These are phyloP conservation scores for Lates calcarifer DNA, from an alignment of 2,113 vertebrate genomes.

Conservation along the genomic window DNA sequence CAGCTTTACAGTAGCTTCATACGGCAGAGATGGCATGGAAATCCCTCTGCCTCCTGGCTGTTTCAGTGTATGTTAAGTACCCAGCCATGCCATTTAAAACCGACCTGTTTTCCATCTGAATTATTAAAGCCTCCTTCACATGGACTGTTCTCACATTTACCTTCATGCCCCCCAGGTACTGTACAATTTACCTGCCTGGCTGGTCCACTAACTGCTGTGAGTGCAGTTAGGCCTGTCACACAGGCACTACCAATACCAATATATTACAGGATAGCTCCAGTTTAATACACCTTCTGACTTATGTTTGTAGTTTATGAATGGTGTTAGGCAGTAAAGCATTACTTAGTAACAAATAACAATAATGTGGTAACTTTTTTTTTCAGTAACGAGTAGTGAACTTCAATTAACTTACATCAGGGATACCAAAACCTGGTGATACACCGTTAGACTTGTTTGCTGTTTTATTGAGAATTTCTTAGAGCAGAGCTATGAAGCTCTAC, in stretches of 20 bases:
- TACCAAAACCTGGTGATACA: too few species aligned
- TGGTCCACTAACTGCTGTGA: conserved; percentile 49
- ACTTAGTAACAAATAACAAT: too few species aligned
- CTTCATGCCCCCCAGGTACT: conserved; percentile 49
- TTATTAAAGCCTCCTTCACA: conserved; percentile 77
- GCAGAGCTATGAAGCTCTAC: neutral
- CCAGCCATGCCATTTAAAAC: conserved; percentile 61
- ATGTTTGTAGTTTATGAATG: neutral
- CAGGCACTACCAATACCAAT: neutral
- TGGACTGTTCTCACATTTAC: conserved; percentile 67
- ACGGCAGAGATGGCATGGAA: conserved; percentile 23
- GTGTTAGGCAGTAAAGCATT: too few species aligned
- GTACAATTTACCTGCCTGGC: conserved; percentile 63
- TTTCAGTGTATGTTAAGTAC: conserved; percentile 55
- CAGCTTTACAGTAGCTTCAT: conserved; percentile 1
- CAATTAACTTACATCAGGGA: neutral
- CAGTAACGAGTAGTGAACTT: neutral
- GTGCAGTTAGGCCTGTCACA: neutral
- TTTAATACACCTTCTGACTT: neutral
- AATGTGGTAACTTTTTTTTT: too few species aligned
- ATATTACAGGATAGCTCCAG: neutral
- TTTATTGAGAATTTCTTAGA: too few species aligned
- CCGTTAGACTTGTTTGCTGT: too few species aligned
- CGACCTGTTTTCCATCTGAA: conserved; percentile 78
- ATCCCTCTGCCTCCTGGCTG: conserved; percentile 30